These are phyloP conservation scores for Eupithecia vulgata DNA, from an alignment of 2,888 invertebrate species.

Conservation along the genomic window DNA sequence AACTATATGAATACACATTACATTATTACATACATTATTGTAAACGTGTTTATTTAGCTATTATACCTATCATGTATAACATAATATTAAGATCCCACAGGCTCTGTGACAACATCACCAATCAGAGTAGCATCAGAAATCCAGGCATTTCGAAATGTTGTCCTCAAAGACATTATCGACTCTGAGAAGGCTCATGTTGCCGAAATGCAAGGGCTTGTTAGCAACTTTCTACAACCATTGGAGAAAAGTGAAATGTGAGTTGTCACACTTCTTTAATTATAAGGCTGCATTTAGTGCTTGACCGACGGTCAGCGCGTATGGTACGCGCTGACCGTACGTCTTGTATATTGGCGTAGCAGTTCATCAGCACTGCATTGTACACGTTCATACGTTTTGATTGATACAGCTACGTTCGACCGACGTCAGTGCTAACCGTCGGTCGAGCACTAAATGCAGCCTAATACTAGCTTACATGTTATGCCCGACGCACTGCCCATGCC, in stretches of 20 bases:
- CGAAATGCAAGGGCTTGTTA: slow-evolving; percentile 93
- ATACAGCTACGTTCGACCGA: too few species aligned
- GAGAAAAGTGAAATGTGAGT: slow-evolving; percentile 94
- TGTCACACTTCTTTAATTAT: background rate
- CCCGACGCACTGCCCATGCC: too few species aligned
- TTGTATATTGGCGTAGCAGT: too few species aligned
- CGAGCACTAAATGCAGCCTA: background rate
- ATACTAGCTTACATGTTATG: background rate
- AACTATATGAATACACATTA: too few species aligned
- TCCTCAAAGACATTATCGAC: slow-evolving; percentile 95
- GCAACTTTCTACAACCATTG: slow-evolving; percentile 94
- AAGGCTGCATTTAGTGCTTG: too few species aligned
- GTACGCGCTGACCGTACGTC: too few species aligned
- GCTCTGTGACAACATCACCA: slow-evolving; percentile 85
- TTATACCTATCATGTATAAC: background rate
- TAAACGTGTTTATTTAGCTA: background rate
- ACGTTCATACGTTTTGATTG: too few species aligned
- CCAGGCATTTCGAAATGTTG: slow-evolving; percentile 92
- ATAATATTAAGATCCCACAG: slow-evolving; percentile 74
- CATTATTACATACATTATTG: too few species aligned
- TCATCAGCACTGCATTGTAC: too few species aligned
- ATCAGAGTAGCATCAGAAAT: slow-evolving; percentile 87
- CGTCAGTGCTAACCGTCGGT: too few species aligned
- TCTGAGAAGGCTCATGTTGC: slow-evolving; percentile 96
- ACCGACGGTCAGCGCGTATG: too few species aligned